These are phyloP conservation scores for Tetranychus urticae DNA, from an alignment of 1,140 invertebrate genomes.

Conservation along the genomic window DNA sequence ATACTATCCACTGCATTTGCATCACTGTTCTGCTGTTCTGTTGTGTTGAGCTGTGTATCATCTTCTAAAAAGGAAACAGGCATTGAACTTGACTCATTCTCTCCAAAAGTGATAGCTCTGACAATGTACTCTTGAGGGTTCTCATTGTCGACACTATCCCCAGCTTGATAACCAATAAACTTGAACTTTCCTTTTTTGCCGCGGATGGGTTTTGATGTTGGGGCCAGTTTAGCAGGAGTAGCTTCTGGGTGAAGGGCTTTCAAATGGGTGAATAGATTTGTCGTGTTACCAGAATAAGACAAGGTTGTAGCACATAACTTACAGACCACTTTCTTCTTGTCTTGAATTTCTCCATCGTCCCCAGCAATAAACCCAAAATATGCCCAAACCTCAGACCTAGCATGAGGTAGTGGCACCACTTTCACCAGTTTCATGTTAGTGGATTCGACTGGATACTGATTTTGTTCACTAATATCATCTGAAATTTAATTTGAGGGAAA, in stretches of 20 bases:
- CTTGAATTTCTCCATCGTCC: constrained; percentile 9
- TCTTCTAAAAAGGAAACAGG: background rate
- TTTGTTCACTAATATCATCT: no score
- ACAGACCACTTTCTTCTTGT: constrained; percentile 9
- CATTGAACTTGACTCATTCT: background rate
- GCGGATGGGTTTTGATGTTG: background rate
- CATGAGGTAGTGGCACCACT: constrained; percentile 10
- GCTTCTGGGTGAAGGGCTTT: constrained; percentile 9
- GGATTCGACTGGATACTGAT: background rate
- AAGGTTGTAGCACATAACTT: constrained; percentile 9
- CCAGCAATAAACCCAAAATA: constrained; percentile 12
- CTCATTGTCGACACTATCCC: background rate
- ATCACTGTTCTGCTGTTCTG: background rate
- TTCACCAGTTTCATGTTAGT: constrained; percentile 1
- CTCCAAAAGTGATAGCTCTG: background rate
- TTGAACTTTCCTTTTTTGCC: background rate
- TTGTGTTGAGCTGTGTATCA: background rate
- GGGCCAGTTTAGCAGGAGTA: constrained; percentile 3
- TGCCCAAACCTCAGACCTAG: constrained; percentile 8
- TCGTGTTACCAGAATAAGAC: constrained; percentile 11
- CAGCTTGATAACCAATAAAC: background rate
- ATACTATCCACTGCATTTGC: background rate
- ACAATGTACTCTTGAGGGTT: background rate
- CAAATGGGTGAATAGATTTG: constrained; percentile 15
- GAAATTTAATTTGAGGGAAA: no score